These are phyloP conservation scores for Noctuana brunneofusca DNA, from an alignment of 2,888 invertebrate species.

Conservation along the genomic window DNA sequence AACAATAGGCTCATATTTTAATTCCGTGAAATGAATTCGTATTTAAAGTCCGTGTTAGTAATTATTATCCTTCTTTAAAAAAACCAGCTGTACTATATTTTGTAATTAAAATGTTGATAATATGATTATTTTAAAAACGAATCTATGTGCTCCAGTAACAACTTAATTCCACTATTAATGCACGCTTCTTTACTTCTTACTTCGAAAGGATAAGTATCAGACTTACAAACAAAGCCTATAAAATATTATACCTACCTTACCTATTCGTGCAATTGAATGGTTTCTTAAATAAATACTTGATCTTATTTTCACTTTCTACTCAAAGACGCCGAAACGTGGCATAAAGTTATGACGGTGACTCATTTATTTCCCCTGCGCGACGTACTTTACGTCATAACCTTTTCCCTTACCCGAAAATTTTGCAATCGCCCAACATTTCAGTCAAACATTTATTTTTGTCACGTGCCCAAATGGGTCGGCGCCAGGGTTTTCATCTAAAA, in stretches of 20 bases:
- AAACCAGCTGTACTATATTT: too few relatives aligned
- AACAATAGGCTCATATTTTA: too few relatives aligned
- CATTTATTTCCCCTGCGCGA: constrained; percentile 11
- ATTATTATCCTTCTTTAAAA: too few relatives aligned
- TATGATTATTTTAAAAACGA: too few relatives aligned
- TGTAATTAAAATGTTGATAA: too few relatives aligned
- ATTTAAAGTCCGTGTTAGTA: too few relatives aligned
- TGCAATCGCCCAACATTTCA: constrained; percentile 18
- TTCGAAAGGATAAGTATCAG: neutral
- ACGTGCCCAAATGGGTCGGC: constrained; percentile 35
- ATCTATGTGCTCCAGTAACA: too few relatives aligned
- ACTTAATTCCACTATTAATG: too few relatives aligned
- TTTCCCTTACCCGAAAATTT: constrained; percentile 12
- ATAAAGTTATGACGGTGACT: constrained; percentile 6
- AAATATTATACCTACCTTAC: too few relatives aligned
- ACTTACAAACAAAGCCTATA: neutral
- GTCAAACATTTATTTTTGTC: constrained; percentile 34
- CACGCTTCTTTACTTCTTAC: too few relatives aligned
- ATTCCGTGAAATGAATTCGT: too few relatives aligned
- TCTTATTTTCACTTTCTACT: neutral
- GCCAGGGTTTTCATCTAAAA: constrained; percentile 29
- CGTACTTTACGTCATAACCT: constrained; percentile 15
- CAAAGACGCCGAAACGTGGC: neutral
- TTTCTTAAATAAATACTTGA: neutral
- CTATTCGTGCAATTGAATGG: neutral